phyloP scores from a whole-genome alignment of 2,888 invertebrate genomes.

The Chorisops tibialis region DNA sequence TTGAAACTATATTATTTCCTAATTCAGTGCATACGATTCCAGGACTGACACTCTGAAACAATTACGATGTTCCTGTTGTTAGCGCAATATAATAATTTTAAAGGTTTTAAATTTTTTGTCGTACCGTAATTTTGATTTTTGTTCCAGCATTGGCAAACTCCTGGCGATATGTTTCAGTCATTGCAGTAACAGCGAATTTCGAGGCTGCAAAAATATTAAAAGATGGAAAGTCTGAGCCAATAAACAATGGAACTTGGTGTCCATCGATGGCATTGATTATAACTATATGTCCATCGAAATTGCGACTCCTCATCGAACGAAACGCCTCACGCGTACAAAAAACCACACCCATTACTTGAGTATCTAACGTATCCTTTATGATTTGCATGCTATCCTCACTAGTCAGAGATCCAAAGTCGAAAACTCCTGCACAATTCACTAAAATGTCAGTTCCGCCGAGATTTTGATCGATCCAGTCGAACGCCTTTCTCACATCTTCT shows the following conservation, averaged over 20 bases:
- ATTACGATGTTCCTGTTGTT: no score
- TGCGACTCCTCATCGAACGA: constrained; percentile 50
- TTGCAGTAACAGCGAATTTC: constrained; percentile 47
- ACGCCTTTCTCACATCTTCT: constrained; percentile 55
- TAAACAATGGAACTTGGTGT: constrained; percentile 38
- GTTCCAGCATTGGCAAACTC: constrained; percentile 45
- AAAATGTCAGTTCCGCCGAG: constrained; percentile 58
- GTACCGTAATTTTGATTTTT: constrained; percentile 48
- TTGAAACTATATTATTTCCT: constrained; percentile 29
- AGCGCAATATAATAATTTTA: no score
- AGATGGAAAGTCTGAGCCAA: constrained; percentile 37
- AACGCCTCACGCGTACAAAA: constrained; percentile 54
- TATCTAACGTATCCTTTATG: constrained; percentile 48
- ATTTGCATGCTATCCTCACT: constrained; percentile 38
- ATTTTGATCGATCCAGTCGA: constrained; percentile 54
- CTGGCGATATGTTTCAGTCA: constrained; percentile 47
- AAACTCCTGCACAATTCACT: constrained; percentile 59
- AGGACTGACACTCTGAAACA: constrained; percentile 46
- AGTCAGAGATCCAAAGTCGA: constrained; percentile 37
- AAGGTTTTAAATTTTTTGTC: constrained; percentile 19
- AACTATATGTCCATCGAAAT: constrained; percentile 54
- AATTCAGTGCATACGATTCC: constrained; percentile 42
- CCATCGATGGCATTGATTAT: constrained; percentile 50
- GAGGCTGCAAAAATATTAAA: constrained; percentile 34
- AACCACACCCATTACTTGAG: constrained; percentile 53